Base-by-base conservation (phyloP, 2,797 vertebrate species). In the Gobionotothen gibberifrons region DNA sequence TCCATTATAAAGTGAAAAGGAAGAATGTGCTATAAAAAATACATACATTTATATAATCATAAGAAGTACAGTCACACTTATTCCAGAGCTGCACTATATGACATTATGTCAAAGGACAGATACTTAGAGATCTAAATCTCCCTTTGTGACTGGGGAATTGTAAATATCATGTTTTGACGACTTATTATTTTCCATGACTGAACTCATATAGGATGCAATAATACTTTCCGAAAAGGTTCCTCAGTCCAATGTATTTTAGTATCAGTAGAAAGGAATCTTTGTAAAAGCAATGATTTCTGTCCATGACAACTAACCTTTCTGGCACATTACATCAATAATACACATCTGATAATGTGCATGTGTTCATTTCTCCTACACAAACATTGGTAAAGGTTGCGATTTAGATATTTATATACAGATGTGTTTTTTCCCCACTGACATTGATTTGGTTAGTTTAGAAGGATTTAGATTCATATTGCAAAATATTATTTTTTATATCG, bases 231-330 rank as follows among this genome's bases (percentile, higher is more conserved):
- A 17, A 22, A 9, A 46, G 22, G 17, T 19, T 16, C 22, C 29
- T 3, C 66, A 57, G 3, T 17, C 2, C 7, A 29, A 66, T 32
- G 36, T 46, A 3, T 51, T 48, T 19, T 57, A 39, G 21, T 21
- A 32, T 11, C 39, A 39, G 43, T 14, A 14, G 29, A 63, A 69
- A 56, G 32, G 16, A 22, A 40, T 55, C 49, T 73, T 53, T 48
- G 47, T 40, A 16, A 17, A 7, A n/a, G 49, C 14, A 2, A 49
- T 62, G 14, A 42, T 42, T 26, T 29, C 16, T 39, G 29, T 58
- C 40, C 13, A 6, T 57, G 17, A 5, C 36, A 17, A 17, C 14
- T 7, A 62, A 15, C 39, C 15, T 14, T n/a, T 67, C 43, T 43
- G 15, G 4, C 5, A 44, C 42, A 32, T 19, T 32, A 4, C 17